Evolutionary conservation across 2,113 vertebrate species (phyloP).

Genomic region (Macquaria ambigua): DNA sequence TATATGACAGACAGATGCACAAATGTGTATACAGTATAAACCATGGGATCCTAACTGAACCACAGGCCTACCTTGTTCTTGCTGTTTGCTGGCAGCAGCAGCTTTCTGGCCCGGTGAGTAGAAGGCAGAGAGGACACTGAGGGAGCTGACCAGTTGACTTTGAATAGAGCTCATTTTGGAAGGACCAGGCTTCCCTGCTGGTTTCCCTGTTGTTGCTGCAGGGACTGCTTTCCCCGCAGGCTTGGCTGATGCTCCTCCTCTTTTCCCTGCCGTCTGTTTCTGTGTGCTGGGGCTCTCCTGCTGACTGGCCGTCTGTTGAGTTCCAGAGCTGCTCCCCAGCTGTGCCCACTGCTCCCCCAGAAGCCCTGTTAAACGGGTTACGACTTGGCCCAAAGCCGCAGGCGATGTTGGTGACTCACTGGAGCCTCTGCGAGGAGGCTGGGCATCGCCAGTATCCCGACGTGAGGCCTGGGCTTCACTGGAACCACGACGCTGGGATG

Average conservation of each 20-base stretch:
- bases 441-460: constrained; percentile 55
- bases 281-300: constrained; percentile 73
- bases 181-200: constrained; percentile 79
- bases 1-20: constrained; percentile 9
- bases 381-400: constrained; percentile 92
- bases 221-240: constrained; percentile 66
- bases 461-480: constrained; percentile 62
- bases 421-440: constrained; percentile 69
- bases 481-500: constrained; percentile 66
- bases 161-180: constrained; percentile 98
- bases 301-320: constrained; percentile 87
- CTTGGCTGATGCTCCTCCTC: constrained; percentile 67
- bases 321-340: constrained; percentile 89
- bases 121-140: constrained; percentile 94
- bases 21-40: not conserved
- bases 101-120: constrained; percentile 89
- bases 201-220: constrained; percentile 62
- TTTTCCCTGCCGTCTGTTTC: constrained; percentile 72
- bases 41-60: constrained; percentile 16
- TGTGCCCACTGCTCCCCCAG: constrained; percentile 97
- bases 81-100: constrained; percentile 79
- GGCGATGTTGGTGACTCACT: constrained; percentile 82
- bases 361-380: constrained; percentile 95
- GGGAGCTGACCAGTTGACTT: constrained; percentile 95
- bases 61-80: constrained; percentile 83